These are phyloP conservation scores for Botia kubotai DNA, from an alignment of 2,797 vertebrate genomes.

Conservation along the genomic window DNA sequence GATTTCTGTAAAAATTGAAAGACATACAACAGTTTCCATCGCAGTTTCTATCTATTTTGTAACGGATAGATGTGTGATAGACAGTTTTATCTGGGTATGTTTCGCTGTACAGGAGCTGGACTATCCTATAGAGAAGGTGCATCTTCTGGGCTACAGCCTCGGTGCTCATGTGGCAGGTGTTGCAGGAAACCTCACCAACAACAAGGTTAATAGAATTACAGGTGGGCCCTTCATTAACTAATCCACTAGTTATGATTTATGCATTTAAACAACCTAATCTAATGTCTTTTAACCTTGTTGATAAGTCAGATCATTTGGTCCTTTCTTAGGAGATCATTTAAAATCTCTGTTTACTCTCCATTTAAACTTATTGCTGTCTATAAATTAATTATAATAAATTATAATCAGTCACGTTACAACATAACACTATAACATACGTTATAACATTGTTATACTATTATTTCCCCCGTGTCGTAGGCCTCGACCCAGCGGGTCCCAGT, in stretches of 20 bases:
- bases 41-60: no score
- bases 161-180: slow-evolving; percentile 87
- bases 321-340: neutral
- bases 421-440: no score
- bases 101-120: slow-evolving; percentile 71
- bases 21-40: no score
- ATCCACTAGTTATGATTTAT: no score
- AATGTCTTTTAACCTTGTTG: no score
- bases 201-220: slow-evolving; percentile 87
- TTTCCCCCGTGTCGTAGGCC: slow-evolving; percentile 67
- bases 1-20: no score
- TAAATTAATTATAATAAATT: no score
- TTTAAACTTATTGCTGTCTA: neutral
- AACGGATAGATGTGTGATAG: no score
- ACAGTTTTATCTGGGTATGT: no score
- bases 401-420: no score
- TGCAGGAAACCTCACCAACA: slow-evolving; percentile 84
- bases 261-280: no score
- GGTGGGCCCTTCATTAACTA: slow-evolving; percentile 67
- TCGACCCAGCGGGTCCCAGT: slow-evolving; percentile 87
- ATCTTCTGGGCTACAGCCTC: slow-evolving; percentile 87
- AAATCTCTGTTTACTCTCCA: neutral
- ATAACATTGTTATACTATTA: neutral
- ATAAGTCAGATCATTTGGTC: no score
- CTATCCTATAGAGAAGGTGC: slow-evolving; percentile 82